Percentiles rank a stretch among this genome's conserved stretches.
phyloP scores from a whole-genome alignment of 2,113 vertebrate genomes.

The Sapajus apella region DNA sequence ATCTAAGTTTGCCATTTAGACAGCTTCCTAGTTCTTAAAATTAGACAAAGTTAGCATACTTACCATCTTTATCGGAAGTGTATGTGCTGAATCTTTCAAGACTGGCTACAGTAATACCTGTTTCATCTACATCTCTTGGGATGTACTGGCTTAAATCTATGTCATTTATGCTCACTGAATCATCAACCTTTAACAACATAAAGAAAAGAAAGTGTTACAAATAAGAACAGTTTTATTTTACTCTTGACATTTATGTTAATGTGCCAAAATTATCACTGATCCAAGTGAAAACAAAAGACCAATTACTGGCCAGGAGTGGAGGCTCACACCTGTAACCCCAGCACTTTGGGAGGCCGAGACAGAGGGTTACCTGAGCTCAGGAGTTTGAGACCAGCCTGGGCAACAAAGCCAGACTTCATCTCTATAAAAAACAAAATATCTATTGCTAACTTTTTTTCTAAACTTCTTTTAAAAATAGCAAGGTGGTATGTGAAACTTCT shows the following conservation, averaged over 20 bases:
- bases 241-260: not conserved
- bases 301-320: too few species aligned
- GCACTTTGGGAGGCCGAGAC: too few species aligned
- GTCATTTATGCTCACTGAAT: slow-evolving; percentile 88
- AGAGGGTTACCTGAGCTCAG: too few species aligned
- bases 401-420: too few species aligned
- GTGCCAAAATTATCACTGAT: not conserved
- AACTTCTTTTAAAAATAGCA: not conserved
- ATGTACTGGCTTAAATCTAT: slow-evolving; percentile 94
- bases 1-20: not conserved
- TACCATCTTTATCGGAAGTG: slow-evolving; percentile 84
- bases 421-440: too few species aligned
- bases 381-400: too few species aligned
- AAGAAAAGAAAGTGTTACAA: slow-evolving; percentile 9
- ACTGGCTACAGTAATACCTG: slow-evolving; percentile 95
- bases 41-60: slow-evolving; percentile 57
- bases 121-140: slow-evolving; percentile 95
- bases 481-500: not conserved
- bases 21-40: not conserved
- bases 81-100: slow-evolving; percentile 91
- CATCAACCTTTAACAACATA: slow-evolving; percentile 84
- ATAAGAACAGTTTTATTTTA: not conserved
- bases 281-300: not conserved
- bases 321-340: too few species aligned
- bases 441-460: not conserved